Evolutionary conservation across 2,113 vertebrate genomes (phyloP).

Genomic region (Percopsis transmontana): DNA sequence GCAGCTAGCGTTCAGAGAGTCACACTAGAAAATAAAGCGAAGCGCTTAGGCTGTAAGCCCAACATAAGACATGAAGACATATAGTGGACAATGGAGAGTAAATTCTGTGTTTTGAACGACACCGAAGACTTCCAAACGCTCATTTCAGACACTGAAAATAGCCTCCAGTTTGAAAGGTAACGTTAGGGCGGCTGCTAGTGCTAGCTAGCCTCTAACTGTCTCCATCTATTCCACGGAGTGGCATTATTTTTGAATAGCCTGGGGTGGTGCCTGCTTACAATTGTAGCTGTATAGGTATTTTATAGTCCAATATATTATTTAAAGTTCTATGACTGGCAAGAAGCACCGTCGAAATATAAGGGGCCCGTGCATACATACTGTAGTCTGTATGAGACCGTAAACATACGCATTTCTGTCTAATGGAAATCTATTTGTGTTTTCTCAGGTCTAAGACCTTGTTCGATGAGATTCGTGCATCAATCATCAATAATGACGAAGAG

Average conservation of each 20-base stretch:
- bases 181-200: background rate
- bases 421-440: constrained; percentile 12
- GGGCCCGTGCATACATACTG: too few relatives aligned
- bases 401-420: background rate
- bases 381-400: too few relatives aligned
- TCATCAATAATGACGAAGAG: constrained; percentile 85
- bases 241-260: background rate
- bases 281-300: background rate
- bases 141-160: constrained; percentile 47
- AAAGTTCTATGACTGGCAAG: background rate
- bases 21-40: background rate
- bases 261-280: constrained; percentile 11
- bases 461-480: constrained; percentile 89
- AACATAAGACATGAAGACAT: constrained; percentile 69
- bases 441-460: constrained; percentile 87
- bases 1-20: background rate
- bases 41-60: background rate
- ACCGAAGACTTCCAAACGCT: constrained; percentile 64
- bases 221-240: background rate
- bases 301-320: background rate
- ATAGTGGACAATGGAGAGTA: constrained; percentile 70
- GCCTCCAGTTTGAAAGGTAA: constrained; percentile 67
- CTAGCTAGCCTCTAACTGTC: background rate
- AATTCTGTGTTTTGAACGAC: constrained; percentile 71
- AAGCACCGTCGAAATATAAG: background rate